Evolutionary conservation across 2,113 vertebrate genomes (phyloP), one percentile per base, ranked within the genome.

Genomic region (Polypterus senegalus): DNA sequence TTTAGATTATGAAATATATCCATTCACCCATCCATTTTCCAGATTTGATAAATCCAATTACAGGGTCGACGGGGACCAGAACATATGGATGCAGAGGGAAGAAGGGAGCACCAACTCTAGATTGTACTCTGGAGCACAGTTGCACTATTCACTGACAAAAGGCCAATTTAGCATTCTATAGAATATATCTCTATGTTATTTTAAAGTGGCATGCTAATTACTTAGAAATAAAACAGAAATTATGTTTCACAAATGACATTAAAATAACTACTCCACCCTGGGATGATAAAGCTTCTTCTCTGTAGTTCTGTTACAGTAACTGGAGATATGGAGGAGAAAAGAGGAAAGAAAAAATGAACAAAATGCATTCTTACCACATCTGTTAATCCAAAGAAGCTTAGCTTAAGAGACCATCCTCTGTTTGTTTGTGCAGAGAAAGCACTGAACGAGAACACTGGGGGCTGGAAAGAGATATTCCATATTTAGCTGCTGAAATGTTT

Each of bases 401-500:
- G 65, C 61, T 67, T 64, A 69, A 74, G 67, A 70, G 48, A 66
- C 64, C 64, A 65, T 71, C 67, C 65, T 76, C 49, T 72, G 61
- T 83, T 79, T 73, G 71, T 73, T 71, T 77, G 69, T 63, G 61
- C 68, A 67, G 66, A 66, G 61, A 64, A 63, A 73, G 75, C n/a
- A 49, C 47, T n/a, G 55, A n/a, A 66, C 59, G 55, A 47, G 49
- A 66, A 58, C 49, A 52, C 49, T 48, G 57, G 60, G 49, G 46
- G 55, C 49, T 49, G 65, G 66, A 72, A 61, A 75, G 67, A 70
- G 65, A 72, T 66, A 60, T 79, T 68, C 68, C 66, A 70, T 74
- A 74, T 83, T 80, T 79, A 80, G 68, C 70, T 54, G 46, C 63
- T 62, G 66, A 76, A 70, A 79, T 73, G 72, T 76, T 81, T 82